Conservation (phyloP, 2,113 vertebrate species). For the Callionymus lyra region DNA sequence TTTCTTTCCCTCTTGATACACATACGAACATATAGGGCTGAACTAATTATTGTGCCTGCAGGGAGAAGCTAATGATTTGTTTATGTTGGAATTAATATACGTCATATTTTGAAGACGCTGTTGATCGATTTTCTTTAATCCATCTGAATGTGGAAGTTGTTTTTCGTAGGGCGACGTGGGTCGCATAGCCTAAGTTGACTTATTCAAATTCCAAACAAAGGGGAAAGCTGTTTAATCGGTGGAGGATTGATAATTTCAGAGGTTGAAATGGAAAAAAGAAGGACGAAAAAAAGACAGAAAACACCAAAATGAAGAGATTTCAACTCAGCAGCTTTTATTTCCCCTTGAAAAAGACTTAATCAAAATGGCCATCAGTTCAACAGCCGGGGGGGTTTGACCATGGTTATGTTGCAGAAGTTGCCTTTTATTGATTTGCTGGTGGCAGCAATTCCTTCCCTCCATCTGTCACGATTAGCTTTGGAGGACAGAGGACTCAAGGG, state of each 20-base stretch:
- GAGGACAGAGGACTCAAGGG: slow-evolving; percentile 11
- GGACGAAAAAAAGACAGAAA: neutral
- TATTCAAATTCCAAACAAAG: slow-evolving; percentile 2
- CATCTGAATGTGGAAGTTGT: slow-evolving; percentile 18
- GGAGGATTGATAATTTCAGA: neutral
- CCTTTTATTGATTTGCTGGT: slow-evolving; percentile 50
- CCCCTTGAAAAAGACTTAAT: slow-evolving; percentile 54
- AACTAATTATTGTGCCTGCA: slow-evolving; percentile 7
- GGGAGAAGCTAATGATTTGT: slow-evolving; percentile 29
- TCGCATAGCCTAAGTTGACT: slow-evolving; percentile 3
- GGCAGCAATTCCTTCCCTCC: slow-evolving; percentile 34
- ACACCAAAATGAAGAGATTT: slow-evolving; percentile 40
- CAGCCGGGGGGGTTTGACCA: slow-evolving; percentile 29
- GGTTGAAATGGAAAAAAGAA: slow-evolving; percentile 28
- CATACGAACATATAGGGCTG: too few species aligned
- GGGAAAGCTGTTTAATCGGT: too few species aligned
- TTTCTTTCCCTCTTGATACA: too few species aligned
- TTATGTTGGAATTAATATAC: slow-evolving; percentile 31
- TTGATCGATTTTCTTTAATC: slow-evolving; percentile 42
- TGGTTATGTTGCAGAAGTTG: slow-evolving; percentile 48
- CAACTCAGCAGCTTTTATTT: slow-evolving; percentile 31
- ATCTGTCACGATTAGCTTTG: slow-evolving; percentile 27
- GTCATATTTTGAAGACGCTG: slow-evolving; percentile 35
- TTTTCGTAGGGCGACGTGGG: slow-evolving; percentile 14
- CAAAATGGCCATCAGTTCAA: slow-evolving; percentile 48